Conservation (phyloP, 1,140 invertebrate genomes). For the Lineus longissimus region DNA sequence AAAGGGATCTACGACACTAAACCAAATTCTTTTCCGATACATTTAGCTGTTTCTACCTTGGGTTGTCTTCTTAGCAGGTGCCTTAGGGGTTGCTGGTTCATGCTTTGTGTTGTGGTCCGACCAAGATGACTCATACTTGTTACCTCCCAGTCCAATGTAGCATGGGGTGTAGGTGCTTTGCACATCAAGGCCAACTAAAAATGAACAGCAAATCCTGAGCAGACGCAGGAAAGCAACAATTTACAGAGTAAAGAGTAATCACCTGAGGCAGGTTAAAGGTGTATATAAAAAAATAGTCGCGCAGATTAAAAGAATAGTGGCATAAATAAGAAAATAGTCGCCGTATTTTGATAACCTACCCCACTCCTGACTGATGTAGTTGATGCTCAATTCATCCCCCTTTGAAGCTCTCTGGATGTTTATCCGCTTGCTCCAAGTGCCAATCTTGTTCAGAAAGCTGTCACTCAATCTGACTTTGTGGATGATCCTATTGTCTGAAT, state of each 20-base stretch:
- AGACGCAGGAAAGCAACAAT: no score
- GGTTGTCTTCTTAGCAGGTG: neutral
- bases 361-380: conserved; percentile 50
- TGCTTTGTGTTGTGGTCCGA: conserved; percentile 10
- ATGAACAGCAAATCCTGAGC: neutral
- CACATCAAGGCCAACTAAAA: conserved; percentile 51
- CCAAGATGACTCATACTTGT: neutral
- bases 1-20: no score
- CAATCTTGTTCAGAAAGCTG: conserved; percentile 32
- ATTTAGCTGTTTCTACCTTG: conserved; percentile 5
- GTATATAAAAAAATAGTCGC: no score
- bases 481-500: conserved; percentile 50
- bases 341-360: conserved; percentile 40
- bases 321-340: no score
- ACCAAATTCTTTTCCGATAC: no score
- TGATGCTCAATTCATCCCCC: conserved; percentile 43
- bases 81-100: conserved; percentile 8
- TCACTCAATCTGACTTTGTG: conserved; percentile 51
- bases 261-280: no score
- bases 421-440: conserved; percentile 33
- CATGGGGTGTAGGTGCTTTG: conserved; percentile 44
- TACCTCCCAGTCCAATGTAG: conserved; percentile 27
- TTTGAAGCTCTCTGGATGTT: conserved; percentile 32
- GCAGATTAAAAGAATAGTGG: no score
- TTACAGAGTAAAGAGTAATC: neutral